Evolutionary conservation across 2,113 vertebrate genomes (phyloP).

Genomic region (Mola mola): DNA sequence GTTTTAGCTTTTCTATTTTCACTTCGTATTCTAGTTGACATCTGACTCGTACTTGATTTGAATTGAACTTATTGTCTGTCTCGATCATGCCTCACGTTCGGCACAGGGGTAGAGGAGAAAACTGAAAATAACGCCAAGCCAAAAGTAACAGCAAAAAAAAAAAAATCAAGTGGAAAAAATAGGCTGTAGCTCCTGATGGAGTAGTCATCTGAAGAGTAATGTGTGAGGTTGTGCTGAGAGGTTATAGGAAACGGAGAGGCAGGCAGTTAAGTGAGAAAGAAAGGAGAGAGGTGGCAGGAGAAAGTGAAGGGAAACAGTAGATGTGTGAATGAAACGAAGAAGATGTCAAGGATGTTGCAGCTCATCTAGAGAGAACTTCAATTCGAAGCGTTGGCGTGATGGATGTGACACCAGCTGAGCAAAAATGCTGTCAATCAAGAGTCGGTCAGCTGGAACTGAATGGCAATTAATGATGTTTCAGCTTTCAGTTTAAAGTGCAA

Average conservation of each 20-base stretch:
- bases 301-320: constrained; percentile 39
- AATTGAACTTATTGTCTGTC: constrained; percentile 3
- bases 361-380: too few species aligned
- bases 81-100: background rate
- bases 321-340: constrained; percentile 16
- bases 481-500: constrained; percentile 41
- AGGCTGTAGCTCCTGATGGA: constrained; percentile 34
- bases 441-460: constrained; percentile 37
- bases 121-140: constrained; percentile 26
- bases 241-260: constrained; percentile 20
- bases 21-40: too few species aligned
- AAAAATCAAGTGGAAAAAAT: constrained; percentile 3
- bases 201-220: constrained; percentile 34
- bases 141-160: constrained; percentile 1
- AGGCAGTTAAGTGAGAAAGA: constrained; percentile 21
- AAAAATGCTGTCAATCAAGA: constrained; percentile 62
- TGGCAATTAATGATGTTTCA: constrained; percentile 57
- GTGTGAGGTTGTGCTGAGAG: constrained; percentile 13
- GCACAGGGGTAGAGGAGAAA: background rate
- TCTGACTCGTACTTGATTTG: constrained; percentile 23
- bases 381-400: too few species aligned
- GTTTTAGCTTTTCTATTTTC: too few species aligned
- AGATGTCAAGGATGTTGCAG: constrained; percentile 1
- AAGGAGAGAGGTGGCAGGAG: constrained; percentile 16
- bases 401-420: constrained; percentile 40